phyloP scores from a whole-genome alignment of 2,797 vertebrate species.

The Sitta carolinensis region DNA sequence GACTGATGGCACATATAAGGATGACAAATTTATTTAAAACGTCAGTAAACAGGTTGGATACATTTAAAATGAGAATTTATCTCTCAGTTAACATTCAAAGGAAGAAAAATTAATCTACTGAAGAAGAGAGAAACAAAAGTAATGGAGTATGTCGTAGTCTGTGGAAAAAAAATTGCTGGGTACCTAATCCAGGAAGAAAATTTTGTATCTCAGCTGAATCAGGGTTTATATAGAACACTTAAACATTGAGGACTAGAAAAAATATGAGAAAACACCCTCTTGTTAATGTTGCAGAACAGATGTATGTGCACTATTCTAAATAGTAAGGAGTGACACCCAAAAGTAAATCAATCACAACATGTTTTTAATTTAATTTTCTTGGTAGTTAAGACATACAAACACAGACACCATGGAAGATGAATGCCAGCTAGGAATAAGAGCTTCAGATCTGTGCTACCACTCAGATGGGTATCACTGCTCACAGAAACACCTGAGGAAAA shows the following conservation, averaged over 20 bases:
- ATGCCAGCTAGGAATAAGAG: not conserved
- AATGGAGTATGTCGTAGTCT: not conserved
- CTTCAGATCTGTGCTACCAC: not conserved
- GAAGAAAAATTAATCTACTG: not conserved
- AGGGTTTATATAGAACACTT: not conserved
- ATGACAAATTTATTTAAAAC: not conserved
- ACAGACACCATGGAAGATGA: not conserved
- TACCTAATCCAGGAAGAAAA: not conserved
- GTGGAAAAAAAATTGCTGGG: not conserved
- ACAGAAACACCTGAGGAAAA: not conserved
- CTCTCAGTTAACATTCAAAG: not conserved
- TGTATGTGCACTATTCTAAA: not conserved
- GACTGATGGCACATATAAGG: not conserved
- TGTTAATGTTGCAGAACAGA: constrained; percentile 15
- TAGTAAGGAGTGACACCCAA: not conserved
- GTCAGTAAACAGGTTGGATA: not conserved
- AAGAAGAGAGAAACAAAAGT: not conserved
- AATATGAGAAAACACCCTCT: not conserved
- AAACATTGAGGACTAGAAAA: not conserved
- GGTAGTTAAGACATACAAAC: not conserved
- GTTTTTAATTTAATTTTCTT: not conserved
- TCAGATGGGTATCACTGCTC: not conserved
- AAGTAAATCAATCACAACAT: not conserved
- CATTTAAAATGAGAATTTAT: constrained; percentile 7
- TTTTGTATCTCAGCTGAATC: not conserved